phyloP scores from a whole-genome alignment of 2,113 vertebrate genomes.

The Anthoscopus minutus region DNA sequence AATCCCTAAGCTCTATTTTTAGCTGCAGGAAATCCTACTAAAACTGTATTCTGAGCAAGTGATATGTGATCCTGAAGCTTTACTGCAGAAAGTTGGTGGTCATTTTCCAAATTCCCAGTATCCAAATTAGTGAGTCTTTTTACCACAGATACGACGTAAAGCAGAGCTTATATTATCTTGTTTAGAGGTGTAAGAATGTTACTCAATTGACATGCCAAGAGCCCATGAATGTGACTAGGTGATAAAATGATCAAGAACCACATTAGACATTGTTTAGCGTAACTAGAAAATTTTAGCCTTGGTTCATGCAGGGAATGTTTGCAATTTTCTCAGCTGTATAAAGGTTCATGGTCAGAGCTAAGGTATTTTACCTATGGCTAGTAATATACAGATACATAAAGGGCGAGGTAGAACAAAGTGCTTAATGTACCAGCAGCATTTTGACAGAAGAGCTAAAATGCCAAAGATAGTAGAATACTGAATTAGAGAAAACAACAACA shows the following conservation, averaged over 20 bases:
- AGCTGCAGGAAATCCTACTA: background rate
- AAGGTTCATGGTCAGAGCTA: background rate
- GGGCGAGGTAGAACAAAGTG: rapidly evolving
- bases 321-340: background rate
- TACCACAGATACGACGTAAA: background rate
- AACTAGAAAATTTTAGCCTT: background rate
- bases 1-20: background rate
- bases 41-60: background rate
- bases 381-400: background rate
- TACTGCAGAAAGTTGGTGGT: background rate
- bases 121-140: background rate
- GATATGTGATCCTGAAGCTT: background rate
- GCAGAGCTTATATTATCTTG: background rate
- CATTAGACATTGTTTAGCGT: background rate
- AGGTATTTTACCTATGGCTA: background rate
- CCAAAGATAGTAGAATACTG: background rate
- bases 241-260: background rate
- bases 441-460: background rate
- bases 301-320: background rate
- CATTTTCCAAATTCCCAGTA: background rate
- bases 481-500: background rate
- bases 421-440: background rate
- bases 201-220: background rate
- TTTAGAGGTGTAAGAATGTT: background rate
- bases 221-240: background rate